Conservation (phyloP, 2,888 invertebrate species). For the Arge pagana region DNA sequence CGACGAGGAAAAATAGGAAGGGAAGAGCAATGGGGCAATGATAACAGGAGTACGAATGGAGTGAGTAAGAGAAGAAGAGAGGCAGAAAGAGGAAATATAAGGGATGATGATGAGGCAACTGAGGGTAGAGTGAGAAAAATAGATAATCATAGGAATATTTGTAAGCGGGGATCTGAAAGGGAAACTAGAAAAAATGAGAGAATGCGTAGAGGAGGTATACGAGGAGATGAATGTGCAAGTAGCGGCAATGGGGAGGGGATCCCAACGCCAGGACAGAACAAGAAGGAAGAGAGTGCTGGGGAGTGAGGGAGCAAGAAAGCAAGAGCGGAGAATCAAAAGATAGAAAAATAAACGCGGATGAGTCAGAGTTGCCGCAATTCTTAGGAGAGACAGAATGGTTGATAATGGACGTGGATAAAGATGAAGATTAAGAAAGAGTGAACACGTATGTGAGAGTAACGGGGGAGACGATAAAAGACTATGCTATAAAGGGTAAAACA, state of each 20-base stretch:
- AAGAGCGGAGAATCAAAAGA: not conserved
- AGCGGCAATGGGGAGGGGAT: conserved; percentile 1
- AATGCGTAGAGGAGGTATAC: not conserved
- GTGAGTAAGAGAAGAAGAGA: not conserved
- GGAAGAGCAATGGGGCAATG: not conserved
- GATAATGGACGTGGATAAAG: not conserved
- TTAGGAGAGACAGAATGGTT: not conserved
- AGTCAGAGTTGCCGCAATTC: not conserved
- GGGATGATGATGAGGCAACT: not conserved
- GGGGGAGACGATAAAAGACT: not conserved
- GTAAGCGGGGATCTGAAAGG: not conserved
- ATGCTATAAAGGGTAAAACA: not conserved
- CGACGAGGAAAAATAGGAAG: not conserved
- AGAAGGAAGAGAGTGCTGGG: not conserved
- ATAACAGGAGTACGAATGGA: not conserved
- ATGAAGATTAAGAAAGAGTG: not conserved
- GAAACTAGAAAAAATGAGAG: not conserved
- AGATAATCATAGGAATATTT: not conserved
- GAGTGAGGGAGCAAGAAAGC: not conserved
- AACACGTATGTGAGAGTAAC: not conserved
- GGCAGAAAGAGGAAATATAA: not conserved
- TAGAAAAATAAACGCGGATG: not conserved
- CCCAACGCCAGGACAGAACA: not conserved
- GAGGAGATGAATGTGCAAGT: not conserved
- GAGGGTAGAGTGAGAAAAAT: not conserved